Evolutionary conservation across 1,140 invertebrate species (phyloP).

Genomic region (Penaeus chinensis): DNA sequence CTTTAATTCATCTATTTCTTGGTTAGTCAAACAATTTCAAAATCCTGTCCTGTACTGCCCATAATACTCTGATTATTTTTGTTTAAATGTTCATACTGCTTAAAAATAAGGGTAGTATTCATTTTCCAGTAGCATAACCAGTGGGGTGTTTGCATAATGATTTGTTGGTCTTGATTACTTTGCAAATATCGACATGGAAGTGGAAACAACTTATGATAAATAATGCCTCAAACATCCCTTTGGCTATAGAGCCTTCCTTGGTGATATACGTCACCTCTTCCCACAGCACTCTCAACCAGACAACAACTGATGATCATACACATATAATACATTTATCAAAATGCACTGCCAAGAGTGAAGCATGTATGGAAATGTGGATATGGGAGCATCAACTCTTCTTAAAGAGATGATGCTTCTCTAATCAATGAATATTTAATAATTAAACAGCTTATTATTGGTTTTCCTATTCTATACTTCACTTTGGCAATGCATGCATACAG

Average conservation of each 20-base stretch:
- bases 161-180: neutral
- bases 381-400: neutral
- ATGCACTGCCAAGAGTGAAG: conserved; percentile 24
- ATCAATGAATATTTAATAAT: too few relatives aligned
- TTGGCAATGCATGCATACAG: conserved; percentile 38
- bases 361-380: conserved; percentile 26
- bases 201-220: neutral
- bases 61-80: neutral
- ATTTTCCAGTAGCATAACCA: conserved; percentile 10
- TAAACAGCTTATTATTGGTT: too few relatives aligned
- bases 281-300: conserved; percentile 34
- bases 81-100: neutral
- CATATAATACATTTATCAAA: conserved; percentile 13
- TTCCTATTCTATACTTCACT: neutral
- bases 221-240: conserved; percentile 1
- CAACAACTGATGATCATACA: conserved; percentile 40
- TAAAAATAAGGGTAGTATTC: neutral
- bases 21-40: neutral
- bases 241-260: neutral
- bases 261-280: neutral
- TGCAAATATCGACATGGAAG: neutral
- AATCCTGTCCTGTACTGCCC: conserved; percentile 27
- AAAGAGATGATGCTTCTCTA: too few relatives aligned
- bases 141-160: neutral
- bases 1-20: neutral